Percentiles rank a stretch among this genome's conserved stretches.
Evolutionary conservation across 2,888 invertebrate genomes (phyloP).

Genomic region (Laspeyria flexula): DNA sequence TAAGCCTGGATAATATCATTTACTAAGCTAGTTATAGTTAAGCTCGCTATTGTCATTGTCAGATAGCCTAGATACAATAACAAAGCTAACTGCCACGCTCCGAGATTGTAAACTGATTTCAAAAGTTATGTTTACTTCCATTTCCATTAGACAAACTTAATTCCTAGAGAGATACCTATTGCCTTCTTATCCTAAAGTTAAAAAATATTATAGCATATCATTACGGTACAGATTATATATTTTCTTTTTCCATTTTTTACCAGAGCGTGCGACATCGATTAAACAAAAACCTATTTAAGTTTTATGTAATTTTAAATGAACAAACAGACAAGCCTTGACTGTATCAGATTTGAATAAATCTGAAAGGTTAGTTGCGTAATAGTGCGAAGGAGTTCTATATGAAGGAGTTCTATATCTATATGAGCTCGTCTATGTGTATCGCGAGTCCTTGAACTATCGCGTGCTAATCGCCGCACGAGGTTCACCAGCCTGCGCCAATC

Average conservation of each 20-base stretch:
- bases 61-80: neutral
- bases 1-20: neutral
- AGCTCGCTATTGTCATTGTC: neutral
- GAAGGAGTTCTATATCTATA: no score
- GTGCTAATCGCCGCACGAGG: slow-evolving; percentile 62
- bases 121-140: neutral
- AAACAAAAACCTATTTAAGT: no score
- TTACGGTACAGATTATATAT: no score
- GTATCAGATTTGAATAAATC: no score
- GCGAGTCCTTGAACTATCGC: slow-evolving; percentile 77
- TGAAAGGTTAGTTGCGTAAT: slow-evolving; percentile 47
- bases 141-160: neutral
- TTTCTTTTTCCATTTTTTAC: no score
- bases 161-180: no score
- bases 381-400: slow-evolving; percentile 45
- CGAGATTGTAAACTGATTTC: neutral
- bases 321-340: no score
- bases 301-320: no score
- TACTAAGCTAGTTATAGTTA: neutral
- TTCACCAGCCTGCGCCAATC: slow-evolving; percentile 43
- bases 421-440: slow-evolving; percentile 36
- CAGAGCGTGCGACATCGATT: no score
- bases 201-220: no score
- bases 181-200: no score
- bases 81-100: neutral